phyloP scores from a whole-genome alignment of 2,797 vertebrate species.

The Acrossocheilus fasciatus region DNA sequence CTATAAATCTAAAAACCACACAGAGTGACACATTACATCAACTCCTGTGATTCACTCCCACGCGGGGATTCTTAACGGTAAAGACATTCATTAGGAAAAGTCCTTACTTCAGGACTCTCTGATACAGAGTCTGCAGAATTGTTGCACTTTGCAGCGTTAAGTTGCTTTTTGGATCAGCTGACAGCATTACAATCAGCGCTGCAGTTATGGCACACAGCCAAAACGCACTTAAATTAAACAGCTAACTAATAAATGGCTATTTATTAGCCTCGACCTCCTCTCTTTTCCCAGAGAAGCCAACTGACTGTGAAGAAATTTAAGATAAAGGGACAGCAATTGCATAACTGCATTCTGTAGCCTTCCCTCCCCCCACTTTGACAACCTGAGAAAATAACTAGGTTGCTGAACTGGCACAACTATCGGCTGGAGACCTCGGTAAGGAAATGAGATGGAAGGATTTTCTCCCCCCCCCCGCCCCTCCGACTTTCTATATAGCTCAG shows the following conservation, averaged over 20 bases:
- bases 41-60: neutral
- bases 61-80: neutral
- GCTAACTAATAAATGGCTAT: slow-evolving; percentile 40
- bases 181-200: slow-evolving; percentile 33
- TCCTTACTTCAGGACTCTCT: slow-evolving; percentile 17
- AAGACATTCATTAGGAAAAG: slow-evolving; percentile 25
- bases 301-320: slow-evolving; percentile 38
- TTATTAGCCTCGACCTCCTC: slow-evolving; percentile 2
- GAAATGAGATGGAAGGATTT: slow-evolving; percentile 33
- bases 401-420: slow-evolving; percentile 58
- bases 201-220: slow-evolving; percentile 43
- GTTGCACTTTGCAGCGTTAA: neutral
- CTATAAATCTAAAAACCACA: neutral
- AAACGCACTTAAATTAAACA: slow-evolving; percentile 42
- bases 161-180: neutral
- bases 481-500: slow-evolving; percentile 7
- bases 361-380: slow-evolving; percentile 48
- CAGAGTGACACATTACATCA: neutral
- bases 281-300: slow-evolving; percentile 33
- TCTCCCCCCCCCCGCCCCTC: neutral
- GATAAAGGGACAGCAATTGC: slow-evolving; percentile 40
- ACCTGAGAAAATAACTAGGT: slow-evolving; percentile 56
- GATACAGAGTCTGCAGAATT: slow-evolving; percentile 30
- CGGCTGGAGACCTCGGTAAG: slow-evolving; percentile 45
- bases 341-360: slow-evolving; percentile 33